Base-by-base conservation (phyloP, 2,113 vertebrate species). In the Turnix velox region DNA sequence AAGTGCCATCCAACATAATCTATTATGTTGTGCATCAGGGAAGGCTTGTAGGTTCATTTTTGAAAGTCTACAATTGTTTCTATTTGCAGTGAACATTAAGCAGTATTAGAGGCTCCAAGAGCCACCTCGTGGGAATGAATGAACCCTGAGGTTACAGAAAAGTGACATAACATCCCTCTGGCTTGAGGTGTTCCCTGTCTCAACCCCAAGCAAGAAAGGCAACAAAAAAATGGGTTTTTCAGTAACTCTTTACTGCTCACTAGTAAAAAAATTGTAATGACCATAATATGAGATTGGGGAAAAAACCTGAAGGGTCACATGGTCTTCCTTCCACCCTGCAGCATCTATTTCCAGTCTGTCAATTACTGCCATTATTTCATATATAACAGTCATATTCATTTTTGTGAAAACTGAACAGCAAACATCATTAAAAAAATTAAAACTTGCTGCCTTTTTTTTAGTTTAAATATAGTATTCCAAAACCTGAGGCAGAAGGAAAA, bases 1-100 rank as follows among this genome's bases (percentile, higher is more conserved):
- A n/a, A n/a, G 25, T 22, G 28, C 49, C 39, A 54, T 39, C 10
- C 35, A n/a, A 42, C 19, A 35, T 0, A 0, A 40, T 31, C 28
- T 1, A 1, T 22, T 35, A 25, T 16, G 35, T 1, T 45, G 28
- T 19, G 62, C 30, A 62, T 30, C 69, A 73, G 37, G 43, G 61
- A 94, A 75, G 15, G 19, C n/a, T 89, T 14, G 33, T 0, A 37
- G 28, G 40, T 27, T 79, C 19, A 14, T 31, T 54, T n/a, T 17
- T 33, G n/a, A 14, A 84, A 72, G 12, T 45, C 68, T 42, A 18
- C 61, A 68, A 33, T 4, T 6, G 28, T 23, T 87, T 57, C 23
- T 10, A 42, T 45, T 45, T 75, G 37, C 37, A 92, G 52, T 61
- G 39, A 92, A 55, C 15, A 20, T 52, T 8, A 59, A 31, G 6